phyloP scores from a whole-genome alignment of 2,888 invertebrate species.

The Thereva nobilitata region DNA sequence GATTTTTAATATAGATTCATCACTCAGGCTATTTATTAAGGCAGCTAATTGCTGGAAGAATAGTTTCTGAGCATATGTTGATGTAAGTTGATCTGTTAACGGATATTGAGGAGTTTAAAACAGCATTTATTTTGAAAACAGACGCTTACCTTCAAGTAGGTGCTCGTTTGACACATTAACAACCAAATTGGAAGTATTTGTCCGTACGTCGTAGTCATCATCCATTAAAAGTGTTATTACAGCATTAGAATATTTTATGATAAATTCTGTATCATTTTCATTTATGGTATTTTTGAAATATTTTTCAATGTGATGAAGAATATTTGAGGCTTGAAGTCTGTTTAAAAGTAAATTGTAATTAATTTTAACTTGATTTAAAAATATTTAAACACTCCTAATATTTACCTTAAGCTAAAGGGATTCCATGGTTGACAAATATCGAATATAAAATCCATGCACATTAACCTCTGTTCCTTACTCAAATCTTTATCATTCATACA shows the following conservation, averaged over 20 bases:
- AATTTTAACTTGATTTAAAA: background rate
- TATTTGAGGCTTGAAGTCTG: background rate
- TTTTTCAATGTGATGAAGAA: background rate
- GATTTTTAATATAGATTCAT: background rate
- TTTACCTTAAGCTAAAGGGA: constrained; percentile 48
- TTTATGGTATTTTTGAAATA: background rate
- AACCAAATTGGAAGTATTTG: background rate
- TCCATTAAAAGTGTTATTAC: background rate
- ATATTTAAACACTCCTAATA: background rate
- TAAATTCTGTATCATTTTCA: background rate
- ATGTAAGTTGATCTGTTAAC: background rate
- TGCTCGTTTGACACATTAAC: background rate
- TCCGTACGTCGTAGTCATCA: background rate
- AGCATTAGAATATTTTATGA: background rate
- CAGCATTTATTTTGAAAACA: background rate
- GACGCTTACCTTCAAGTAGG: too few species aligned
- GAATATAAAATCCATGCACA: constrained; percentile 47
- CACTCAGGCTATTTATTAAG: background rate
- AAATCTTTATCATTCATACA: background rate
- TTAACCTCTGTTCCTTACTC: background rate
- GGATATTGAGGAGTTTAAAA: background rate
- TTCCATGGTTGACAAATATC: constrained; percentile 48
- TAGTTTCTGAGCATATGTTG: background rate
- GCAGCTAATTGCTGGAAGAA: background rate
- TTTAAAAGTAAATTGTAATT: background rate